Percentiles rank a stretch among this genome's conserved stretches.
phyloP scores from a whole-genome alignment of 1,140 invertebrate genomes.

The Pseudomyrmex pallidus region DNA sequence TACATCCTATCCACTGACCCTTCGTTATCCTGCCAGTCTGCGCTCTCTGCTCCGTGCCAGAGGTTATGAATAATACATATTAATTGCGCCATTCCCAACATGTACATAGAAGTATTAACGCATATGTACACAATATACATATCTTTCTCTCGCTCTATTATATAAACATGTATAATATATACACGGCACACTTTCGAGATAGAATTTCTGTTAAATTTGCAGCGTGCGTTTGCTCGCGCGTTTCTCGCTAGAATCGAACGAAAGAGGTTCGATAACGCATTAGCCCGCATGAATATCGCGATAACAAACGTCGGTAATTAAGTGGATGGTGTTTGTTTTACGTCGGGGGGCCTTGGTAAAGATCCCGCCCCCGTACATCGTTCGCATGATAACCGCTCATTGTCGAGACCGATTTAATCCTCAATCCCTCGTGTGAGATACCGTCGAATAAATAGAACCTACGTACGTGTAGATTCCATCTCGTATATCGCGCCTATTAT shows the following conservation, averaged over 20 bases:
- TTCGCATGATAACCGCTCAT: slow-evolving; percentile 55
- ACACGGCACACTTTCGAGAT: slow-evolving; percentile 6
- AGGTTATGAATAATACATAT: slow-evolving; percentile 81
- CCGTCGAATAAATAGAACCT: slow-evolving; percentile 43
- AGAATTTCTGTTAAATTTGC: background rate
- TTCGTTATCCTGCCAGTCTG: slow-evolving; percentile 60
- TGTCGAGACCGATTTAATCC: slow-evolving; percentile 44
- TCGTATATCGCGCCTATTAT: slow-evolving; percentile 2
- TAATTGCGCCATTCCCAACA: slow-evolving; percentile 57
- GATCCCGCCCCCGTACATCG: slow-evolving; percentile 23
- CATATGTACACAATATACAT: too few species aligned
- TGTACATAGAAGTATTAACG: too few species aligned
- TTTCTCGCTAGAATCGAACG: slow-evolving; percentile 34
- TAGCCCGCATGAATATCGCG: slow-evolving; percentile 42
- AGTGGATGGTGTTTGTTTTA: slow-evolving; percentile 19
- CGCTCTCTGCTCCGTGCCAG: slow-evolving; percentile 59
- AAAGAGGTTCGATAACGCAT: slow-evolving; percentile 43
- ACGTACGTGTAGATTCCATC: slow-evolving; percentile 28
- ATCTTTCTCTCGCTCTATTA: too few species aligned
- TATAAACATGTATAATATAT: background rate
- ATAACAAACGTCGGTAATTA: slow-evolving; percentile 54
- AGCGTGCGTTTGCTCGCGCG: slow-evolving; percentile 7
- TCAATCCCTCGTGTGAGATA: slow-evolving; percentile 29
- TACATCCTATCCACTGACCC: slow-evolving; percentile 6
- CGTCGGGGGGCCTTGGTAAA: background rate